Evolutionary conservation across 2,113 vertebrate genomes (phyloP).

Genomic region (Larimichthys crocea): DNA sequence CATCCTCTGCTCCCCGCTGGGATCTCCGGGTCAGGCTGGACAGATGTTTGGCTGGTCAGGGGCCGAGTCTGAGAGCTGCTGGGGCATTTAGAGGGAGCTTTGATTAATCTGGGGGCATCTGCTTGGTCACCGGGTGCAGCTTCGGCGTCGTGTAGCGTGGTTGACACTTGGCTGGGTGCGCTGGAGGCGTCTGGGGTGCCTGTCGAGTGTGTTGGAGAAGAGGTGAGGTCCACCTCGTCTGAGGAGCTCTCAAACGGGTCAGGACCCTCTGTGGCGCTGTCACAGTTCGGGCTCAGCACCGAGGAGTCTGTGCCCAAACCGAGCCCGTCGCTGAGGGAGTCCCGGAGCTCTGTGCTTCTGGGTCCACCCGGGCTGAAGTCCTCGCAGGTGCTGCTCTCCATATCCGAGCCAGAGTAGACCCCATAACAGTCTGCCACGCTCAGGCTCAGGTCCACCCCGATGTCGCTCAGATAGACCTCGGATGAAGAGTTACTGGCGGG

Average conservation of each 20-base stretch:
- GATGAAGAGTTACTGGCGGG: slow-evolving; percentile 71
- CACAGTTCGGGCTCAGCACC: slow-evolving; percentile 83
- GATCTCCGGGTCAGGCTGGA: slow-evolving; percentile 51
- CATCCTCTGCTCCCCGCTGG: slow-evolving; percentile 44
- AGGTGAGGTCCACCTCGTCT: slow-evolving; percentile 83
- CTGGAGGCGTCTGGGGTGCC: slow-evolving; percentile 16
- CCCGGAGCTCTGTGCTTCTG: slow-evolving; percentile 62
- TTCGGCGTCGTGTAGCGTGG: slow-evolving; percentile 1
- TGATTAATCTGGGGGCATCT: slow-evolving; percentile 33
- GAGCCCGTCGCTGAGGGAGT: slow-evolving; percentile 77
- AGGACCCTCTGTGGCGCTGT: slow-evolving; percentile 85
- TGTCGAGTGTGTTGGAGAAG: slow-evolving; percentile 62
- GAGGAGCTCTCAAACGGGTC: slow-evolving; percentile 88
- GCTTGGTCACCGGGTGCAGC: neutral
- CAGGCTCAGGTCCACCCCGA: slow-evolving; percentile 60
- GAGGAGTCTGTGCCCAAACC: slow-evolving; percentile 83
- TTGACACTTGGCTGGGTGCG: slow-evolving; percentile 22
- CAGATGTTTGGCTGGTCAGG: slow-evolving; percentile 62
- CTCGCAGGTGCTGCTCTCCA: slow-evolving; percentile 82
- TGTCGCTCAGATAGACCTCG: slow-evolving; percentile 69
- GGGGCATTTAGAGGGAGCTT: slow-evolving; percentile 48
- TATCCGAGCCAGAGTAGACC: slow-evolving; percentile 76
- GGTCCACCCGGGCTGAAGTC: slow-evolving; percentile 77
- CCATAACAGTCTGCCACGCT: slow-evolving; percentile 68
- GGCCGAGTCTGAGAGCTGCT: slow-evolving; percentile 73